Evolutionary conservation across 1,140 invertebrate species (phyloP).

Genomic region (Cylas formicarius): DNA sequence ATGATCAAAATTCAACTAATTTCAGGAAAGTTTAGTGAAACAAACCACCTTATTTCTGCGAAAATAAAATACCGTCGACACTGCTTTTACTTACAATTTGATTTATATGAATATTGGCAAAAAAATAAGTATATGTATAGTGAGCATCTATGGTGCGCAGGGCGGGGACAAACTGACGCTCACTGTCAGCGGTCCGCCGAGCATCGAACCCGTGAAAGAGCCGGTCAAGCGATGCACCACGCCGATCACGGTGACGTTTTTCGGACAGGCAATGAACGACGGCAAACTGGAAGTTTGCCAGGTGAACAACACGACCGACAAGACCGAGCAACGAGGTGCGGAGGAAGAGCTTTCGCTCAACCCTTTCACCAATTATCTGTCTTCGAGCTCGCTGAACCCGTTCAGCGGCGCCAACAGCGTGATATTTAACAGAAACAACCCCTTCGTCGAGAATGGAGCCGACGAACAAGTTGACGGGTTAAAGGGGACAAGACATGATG

Average conservation of each 20-base stretch:
- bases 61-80: no score
- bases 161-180: constrained; percentile 70
- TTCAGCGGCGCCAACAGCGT: constrained; percentile 41
- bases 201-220: constrained; percentile 23
- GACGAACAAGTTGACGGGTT: constrained; percentile 18
- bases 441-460: constrained; percentile 23
- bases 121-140: no score
- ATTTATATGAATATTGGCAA: no score
- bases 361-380: constrained; percentile 42
- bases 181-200: constrained; percentile 45
- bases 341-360: constrained; percentile 27
- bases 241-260: constrained; percentile 51
- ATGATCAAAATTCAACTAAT: no score
- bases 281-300: constrained; percentile 41
- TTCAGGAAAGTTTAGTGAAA: no score
- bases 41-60: no score
- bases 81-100: no score
- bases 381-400: constrained; percentile 51
- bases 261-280: constrained; percentile 43
- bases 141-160: no score
- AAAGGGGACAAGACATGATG: constrained; percentile 14
- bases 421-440: constrained; percentile 34
- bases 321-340: no score
- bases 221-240: constrained; percentile 38
- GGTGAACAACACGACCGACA: constrained; percentile 21